Conservation (phyloP, 2,888 invertebrate genomes). For the Metopia argyrocephala region DNA sequence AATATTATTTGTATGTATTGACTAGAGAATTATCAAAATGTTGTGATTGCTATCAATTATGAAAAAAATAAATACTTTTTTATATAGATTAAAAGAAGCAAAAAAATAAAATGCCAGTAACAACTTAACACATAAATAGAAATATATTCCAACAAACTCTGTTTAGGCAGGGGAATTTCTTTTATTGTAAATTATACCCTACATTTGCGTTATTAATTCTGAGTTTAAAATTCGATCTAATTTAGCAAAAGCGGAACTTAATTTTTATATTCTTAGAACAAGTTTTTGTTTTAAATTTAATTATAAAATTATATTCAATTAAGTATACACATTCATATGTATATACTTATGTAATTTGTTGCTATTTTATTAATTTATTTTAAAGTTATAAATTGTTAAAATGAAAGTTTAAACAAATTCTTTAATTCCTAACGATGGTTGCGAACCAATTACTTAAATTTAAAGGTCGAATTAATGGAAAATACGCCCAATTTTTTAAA, state of each 20-base stretch:
- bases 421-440: neutral
- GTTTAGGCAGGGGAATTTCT: neutral
- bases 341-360: neutral
- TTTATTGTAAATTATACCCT: neutral
- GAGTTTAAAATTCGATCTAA: neutral
- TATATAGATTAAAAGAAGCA: neutral
- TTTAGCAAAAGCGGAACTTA: neutral
- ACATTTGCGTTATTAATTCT: neutral
- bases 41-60: neutral
- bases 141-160: neutral
- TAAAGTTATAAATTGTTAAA: slow-evolving; percentile 11
- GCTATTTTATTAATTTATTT: neutral
- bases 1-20: neutral
- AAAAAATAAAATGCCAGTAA: no score
- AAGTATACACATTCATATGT: neutral
- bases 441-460: neutral
- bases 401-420: slow-evolving; percentile 19
- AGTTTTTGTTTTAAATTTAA: neutral
- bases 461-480: slow-evolving; percentile 44
- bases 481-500: neutral
- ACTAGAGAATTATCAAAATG: neutral
- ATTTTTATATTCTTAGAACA: neutral
- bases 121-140: no score
- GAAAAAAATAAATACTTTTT: neutral
- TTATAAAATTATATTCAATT: neutral